phyloP scores from a whole-genome alignment of 2,888 invertebrate species.

The Calephelis perditalis region DNA sequence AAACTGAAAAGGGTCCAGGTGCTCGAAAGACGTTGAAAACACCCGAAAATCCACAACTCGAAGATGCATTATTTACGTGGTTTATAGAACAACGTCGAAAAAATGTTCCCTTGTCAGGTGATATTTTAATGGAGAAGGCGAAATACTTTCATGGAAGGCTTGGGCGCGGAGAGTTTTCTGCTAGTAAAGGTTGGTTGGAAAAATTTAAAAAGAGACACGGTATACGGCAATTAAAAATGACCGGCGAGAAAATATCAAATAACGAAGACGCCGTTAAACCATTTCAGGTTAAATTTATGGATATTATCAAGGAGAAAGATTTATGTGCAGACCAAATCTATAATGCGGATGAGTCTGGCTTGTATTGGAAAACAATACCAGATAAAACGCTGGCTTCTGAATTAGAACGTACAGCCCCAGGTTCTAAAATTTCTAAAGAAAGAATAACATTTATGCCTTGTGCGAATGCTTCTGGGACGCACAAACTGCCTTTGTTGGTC shows the following conservation, averaged over 20 bases:
- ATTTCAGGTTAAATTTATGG: constrained; percentile 20
- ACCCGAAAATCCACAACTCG: constrained; percentile 22
- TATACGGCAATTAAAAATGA: constrained; percentile 24
- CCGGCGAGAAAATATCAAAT: constrained; percentile 31
- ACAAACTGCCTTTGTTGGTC: constrained; percentile 25
- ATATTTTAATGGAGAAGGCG: constrained; percentile 23
- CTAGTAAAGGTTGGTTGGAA: constrained; percentile 19
- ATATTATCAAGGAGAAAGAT: constrained; percentile 24
- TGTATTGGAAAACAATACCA: constrained; percentile 25
- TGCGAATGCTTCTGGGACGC: constrained; percentile 25
- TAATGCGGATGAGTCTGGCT: constrained; percentile 29
- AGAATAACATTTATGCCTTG: constrained; percentile 29
- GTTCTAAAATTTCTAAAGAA: constrained; percentile 25
- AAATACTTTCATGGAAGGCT: constrained; percentile 20
- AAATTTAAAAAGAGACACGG: constrained; percentile 22
- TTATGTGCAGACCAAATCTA: constrained; percentile 26
- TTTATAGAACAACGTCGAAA: constrained; percentile 25
- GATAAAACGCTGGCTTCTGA: constrained; percentile 21
- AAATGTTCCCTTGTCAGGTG: constrained; percentile 22
- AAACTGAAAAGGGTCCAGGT: constrained; percentile 24
- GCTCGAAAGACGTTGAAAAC: constrained; percentile 20
- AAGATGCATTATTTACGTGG: constrained; percentile 27
- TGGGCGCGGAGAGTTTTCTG: too few species aligned
- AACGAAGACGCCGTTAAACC: constrained; percentile 25
- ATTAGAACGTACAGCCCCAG: constrained; percentile 18